phyloP scores from a whole-genome alignment of 2,888 invertebrate species.

The Hermaeophaga mercurialis region DNA sequence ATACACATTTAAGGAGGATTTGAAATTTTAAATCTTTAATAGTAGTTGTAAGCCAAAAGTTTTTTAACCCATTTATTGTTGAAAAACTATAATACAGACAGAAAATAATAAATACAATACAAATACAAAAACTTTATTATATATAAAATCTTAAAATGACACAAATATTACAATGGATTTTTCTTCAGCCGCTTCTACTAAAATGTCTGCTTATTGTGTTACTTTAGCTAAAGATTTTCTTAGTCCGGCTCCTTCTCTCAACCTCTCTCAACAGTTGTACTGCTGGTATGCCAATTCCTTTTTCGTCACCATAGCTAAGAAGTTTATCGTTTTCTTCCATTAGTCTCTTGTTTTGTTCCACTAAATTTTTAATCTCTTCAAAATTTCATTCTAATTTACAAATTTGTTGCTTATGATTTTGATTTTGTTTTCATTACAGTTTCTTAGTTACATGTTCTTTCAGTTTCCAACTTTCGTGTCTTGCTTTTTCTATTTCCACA shows the following conservation, averaged over 20 bases:
- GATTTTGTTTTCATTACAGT: slow-evolving; percentile 41
- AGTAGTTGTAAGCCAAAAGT: no score
- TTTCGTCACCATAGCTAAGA: slow-evolving; percentile 48
- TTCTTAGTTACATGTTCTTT: slow-evolving; percentile 50
- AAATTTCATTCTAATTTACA: slow-evolving; percentile 25
- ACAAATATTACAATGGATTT: slow-evolving; percentile 76
- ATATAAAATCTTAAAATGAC: no score
- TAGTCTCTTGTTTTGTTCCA: slow-evolving; percentile 48
- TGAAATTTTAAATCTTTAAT: no score
- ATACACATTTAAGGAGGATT: no score
- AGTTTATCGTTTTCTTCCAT: slow-evolving; percentile 50
- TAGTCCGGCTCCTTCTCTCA: slow-evolving; percentile 81
- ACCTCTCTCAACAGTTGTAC: slow-evolving; percentile 88
- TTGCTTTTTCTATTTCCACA: slow-evolving; percentile 25
- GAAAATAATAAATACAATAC: no score
- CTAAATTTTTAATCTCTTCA: slow-evolving; percentile 38
- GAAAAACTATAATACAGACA: no score
- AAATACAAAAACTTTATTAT: no score
- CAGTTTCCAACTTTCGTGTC: slow-evolving; percentile 46
- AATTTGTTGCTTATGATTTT: slow-evolving; percentile 45
- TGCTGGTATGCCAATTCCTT: slow-evolving; percentile 61
- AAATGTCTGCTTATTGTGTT: slow-evolving; percentile 73
- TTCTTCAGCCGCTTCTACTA: slow-evolving; percentile 73
- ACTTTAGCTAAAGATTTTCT: slow-evolving; percentile 73
- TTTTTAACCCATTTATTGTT: no score